phyloP scores from a whole-genome alignment of 2,888 invertebrate genomes.

The Microctonus brassicae region DNA sequence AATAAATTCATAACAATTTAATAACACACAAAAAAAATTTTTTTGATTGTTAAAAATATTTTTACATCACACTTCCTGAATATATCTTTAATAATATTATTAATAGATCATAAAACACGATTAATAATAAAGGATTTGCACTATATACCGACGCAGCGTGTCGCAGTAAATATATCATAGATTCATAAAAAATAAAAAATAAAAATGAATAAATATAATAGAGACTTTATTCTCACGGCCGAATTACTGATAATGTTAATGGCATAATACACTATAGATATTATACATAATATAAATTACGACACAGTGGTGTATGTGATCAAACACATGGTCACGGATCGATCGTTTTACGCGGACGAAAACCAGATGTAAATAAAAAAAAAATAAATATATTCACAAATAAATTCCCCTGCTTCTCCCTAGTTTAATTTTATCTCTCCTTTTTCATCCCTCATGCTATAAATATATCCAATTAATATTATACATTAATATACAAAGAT shows the following conservation, averaged over 20 bases:
- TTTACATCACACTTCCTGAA: too few species aligned
- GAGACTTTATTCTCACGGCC: conserved; percentile 44
- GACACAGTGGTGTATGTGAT: background rate
- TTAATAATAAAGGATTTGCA: too few species aligned
- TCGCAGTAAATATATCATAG: background rate
- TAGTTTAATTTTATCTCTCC: background rate
- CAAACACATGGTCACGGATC: conserved; percentile 31
- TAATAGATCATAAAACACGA: background rate
- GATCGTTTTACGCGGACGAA: conserved; percentile 45
- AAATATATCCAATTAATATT: background rate
- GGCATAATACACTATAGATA: background rate
- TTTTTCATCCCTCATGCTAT: background rate
- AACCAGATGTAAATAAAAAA: conserved; percentile 47
- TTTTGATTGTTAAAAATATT: too few species aligned
- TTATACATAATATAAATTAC: conserved; percentile 2
- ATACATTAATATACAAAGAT: background rate
- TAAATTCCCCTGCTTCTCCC: background rate
- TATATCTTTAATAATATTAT: background rate
- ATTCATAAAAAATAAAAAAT: conserved; percentile 1
- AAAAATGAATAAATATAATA: conserved; percentile 5
- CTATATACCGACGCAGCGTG: too few species aligned
- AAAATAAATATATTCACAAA: too few species aligned
- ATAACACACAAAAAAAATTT: too few species aligned
- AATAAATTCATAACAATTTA: too few species aligned
- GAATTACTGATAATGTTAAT: conserved; percentile 41